Conservation (phyloP, 2,113 vertebrate species). For the Opisthocomus hoazin region DNA sequence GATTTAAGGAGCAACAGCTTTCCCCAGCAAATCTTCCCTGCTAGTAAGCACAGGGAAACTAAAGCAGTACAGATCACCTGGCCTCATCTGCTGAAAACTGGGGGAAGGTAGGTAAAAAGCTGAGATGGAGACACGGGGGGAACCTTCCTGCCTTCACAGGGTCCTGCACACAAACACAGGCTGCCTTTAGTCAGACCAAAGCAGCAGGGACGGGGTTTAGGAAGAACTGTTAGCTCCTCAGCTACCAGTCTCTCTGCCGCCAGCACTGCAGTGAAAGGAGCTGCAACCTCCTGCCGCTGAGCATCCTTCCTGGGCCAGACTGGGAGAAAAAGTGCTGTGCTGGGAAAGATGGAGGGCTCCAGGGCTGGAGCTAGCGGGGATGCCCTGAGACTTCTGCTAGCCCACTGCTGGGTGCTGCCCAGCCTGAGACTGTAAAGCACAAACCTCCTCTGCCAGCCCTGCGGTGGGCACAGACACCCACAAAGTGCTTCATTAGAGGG, state of each 20-base stretch:
- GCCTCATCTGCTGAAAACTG: background rate
- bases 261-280: background rate
- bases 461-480: background rate
- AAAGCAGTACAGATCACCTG: background rate
- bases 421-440: background rate
- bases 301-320: background rate
- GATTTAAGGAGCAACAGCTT: background rate
- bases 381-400: background rate
- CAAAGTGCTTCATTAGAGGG: background rate
- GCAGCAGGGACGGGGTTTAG: background rate
- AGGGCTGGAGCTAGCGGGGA: too few species aligned
- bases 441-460: background rate
- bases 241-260: background rate
- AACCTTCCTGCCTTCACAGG: background rate
- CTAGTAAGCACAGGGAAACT: background rate
- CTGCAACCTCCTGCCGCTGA: background rate
- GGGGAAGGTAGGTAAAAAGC: background rate
- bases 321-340: background rate
- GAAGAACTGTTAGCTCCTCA: background rate
- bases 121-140: background rate
- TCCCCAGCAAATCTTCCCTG: background rate
- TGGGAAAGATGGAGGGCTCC: background rate
- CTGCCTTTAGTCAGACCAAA: background rate
- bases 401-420: background rate
- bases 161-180: background rate